phyloP scores from a whole-genome alignment of 2,888 invertebrate genomes.

The Hyppa rectilinea region DNA sequence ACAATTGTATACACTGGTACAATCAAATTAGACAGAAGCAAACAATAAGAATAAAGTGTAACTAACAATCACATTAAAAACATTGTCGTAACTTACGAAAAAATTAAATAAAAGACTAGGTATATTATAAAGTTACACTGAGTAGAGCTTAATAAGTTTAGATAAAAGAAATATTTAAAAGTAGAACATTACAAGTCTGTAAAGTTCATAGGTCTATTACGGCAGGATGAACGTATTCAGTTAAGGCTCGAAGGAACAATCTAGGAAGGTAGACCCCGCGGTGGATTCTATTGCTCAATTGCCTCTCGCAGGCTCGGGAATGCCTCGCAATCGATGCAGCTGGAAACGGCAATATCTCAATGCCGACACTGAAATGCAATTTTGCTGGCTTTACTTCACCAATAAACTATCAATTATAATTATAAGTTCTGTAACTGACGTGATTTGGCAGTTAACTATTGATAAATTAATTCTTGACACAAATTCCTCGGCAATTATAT shows the following conservation, averaged over 20 bases:
- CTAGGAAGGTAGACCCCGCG: slow-evolving; percentile 75
- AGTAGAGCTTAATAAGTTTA: too few relatives aligned
- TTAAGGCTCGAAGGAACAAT: slow-evolving; percentile 79
- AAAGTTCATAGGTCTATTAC: slow-evolving; percentile 64
- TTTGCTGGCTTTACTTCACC: slow-evolving; percentile 53
- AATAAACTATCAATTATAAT: slow-evolving; percentile 70
- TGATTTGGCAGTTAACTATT: slow-evolving; percentile 59
- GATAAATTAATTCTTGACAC: slow-evolving; percentile 58
- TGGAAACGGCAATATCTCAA: slow-evolving; percentile 75
- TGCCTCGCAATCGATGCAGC: slow-evolving; percentile 70
- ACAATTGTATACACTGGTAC: too few relatives aligned
- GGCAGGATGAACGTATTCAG: slow-evolving; percentile 66
- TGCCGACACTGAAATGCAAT: slow-evolving; percentile 65
- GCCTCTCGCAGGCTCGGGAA: slow-evolving; percentile 71
- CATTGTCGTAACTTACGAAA: too few relatives aligned
- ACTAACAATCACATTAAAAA: too few relatives aligned
- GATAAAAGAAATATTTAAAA: slow-evolving; percentile 10
- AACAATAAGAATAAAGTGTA: too few relatives aligned
- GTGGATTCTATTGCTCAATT: slow-evolving; percentile 81
- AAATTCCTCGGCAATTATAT: slow-evolving; percentile 53
- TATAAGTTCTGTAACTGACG: slow-evolving; percentile 58
- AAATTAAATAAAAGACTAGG: too few relatives aligned
- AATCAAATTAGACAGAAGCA: too few relatives aligned
- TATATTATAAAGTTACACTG: too few relatives aligned
- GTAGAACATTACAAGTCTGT: slow-evolving; percentile 48